These are phyloP conservation scores for Nannobrachium achirus DNA, from an alignment of 2,113 vertebrate genomes.

Conservation along the genomic window DNA sequence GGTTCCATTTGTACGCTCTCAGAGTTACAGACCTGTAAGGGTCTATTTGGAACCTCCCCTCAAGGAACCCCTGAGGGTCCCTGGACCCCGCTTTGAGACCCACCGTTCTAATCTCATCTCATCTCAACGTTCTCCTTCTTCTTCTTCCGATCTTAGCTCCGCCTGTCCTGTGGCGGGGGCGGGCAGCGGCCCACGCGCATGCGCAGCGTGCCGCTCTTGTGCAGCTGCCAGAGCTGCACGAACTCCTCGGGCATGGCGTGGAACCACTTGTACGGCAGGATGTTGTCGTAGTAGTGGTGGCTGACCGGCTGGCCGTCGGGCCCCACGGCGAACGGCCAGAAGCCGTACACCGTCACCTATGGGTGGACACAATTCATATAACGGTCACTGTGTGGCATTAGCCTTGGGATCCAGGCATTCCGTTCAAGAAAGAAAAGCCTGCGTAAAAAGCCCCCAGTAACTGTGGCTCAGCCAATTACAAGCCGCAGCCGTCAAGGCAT, in stretches of 20 bases:
- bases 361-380: too few species aligned
- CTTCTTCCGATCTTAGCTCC: slow-evolving; percentile 28
- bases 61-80: not conserved
- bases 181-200: slow-evolving; percentile 86
- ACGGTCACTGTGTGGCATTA: too few species aligned
- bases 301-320: slow-evolving; percentile 86
- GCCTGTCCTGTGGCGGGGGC: slow-evolving; percentile 26
- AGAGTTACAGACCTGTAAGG: too few species aligned
- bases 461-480: too few species aligned
- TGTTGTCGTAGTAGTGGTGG: slow-evolving; percentile 97
- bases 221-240: slow-evolving; percentile 94
- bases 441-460: too few species aligned
- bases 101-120: not conserved
- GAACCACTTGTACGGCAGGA: slow-evolving; percentile 89
- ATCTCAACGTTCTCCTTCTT: not conserved
- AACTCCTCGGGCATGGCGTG: slow-evolving; percentile 99
- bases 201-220: slow-evolving; percentile 88
- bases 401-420: too few species aligned
- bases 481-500: too few species aligned
- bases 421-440: too few species aligned
- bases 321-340: slow-evolving; percentile 93
- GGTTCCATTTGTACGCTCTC: too few species aligned
- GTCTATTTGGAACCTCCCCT: not conserved
- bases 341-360: slow-evolving; percentile 92
- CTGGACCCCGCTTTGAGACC: not conserved